Base-by-base conservation (phyloP, 2,797 vertebrate genomes). In the Sandelia bainsii region DNA sequence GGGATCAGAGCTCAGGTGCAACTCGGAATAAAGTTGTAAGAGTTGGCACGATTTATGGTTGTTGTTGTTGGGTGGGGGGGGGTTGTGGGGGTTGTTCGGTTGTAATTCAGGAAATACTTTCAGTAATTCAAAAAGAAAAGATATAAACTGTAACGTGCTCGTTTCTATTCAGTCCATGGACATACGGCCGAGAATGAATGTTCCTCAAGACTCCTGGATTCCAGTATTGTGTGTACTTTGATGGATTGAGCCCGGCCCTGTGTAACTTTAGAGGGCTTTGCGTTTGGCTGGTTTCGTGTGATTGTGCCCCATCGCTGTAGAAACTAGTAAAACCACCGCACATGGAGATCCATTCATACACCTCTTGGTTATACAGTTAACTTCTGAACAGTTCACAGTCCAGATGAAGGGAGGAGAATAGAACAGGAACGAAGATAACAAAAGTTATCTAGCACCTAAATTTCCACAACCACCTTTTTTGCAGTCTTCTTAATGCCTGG, bases 181-280 rank as follows among this genome's bases (percentile, higher is more conserved):
- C 91, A 90, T 79, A 83, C 53, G 78, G 90, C 89, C 80, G 90
- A 90, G 87, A 90, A 90, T 89, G 92, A 91, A 90, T 91, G 89
- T 90, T 89, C 79, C 89, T 77, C 84, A 16, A 85, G 83, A 79
- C 83, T 86, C 79, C 90, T 81, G 87, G 84, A 83, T 86, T 77
- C 86, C 82, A 76, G 87, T 88, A 83, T 87, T 86, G 78, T 89
- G 85, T 83, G 91, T 86, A 64, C 77, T 77, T 79, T 71, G 74
- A 83, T 83, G 85, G 89, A 88, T 83, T 77, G 85, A 86, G 84
- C 85, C 82, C 81, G 60, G 85, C 87, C 86, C 89, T 34, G 80
- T 88, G 86, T 86, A 91, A 60, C 77, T 80, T 73, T 81, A 87
- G 85, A 87, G 88, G 90, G 88, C 87, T 83, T 67, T 63, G 80